Base-by-base conservation (phyloP, 2,797 vertebrate species). In the Taeniopygia guttata region DNA sequence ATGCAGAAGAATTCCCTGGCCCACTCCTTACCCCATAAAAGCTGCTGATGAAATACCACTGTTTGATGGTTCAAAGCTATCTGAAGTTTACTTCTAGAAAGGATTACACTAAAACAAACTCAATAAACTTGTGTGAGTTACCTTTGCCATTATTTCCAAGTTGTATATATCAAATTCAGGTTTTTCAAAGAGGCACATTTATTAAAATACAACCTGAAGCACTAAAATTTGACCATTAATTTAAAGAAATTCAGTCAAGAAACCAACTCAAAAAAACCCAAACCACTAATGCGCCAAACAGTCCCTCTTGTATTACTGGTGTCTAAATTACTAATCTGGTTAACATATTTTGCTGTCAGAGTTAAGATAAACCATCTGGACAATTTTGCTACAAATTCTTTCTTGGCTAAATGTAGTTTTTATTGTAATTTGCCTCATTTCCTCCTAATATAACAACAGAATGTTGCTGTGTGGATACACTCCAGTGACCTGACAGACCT, bases 341-440 rank as follows among this genome's bases (percentile, higher is more conserved):
- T 92, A 96, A 88, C 83, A 79, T 91, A 92, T 84, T 92, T 92
- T 88, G 85, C 87, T 93, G 85, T 81, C 94, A 94, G 85, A 63
- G 89, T 90, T 92, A 95, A 90, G 59, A 95, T 30, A 96, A 93
- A 92, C 90, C 93, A 96, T 95, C 92, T 95, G 95, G 90, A 92
- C 69, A 83, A 70, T 78, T 89, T 8, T 83, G 62, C 63, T 91
- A 81, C 54, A 86, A 88, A 79, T 86, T 84, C 69, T 40, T 96
- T 75, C 59, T 52, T 69, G 34, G 78, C 14, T 58, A 88, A 89
- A 89, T 60, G 84, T 56, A 82, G 69, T 45, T 94, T 93, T 96
- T 81, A 91, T 75, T 93, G 82, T 85, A 94, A 94, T 95, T 95
- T 96, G 82, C 89, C 89, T 94, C 72, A 85, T 93, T 93, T 95